phyloP scores from a whole-genome alignment of 30 jellyfish, hydroid and myxozoan species.

The Aurelia aurita region DNA sequence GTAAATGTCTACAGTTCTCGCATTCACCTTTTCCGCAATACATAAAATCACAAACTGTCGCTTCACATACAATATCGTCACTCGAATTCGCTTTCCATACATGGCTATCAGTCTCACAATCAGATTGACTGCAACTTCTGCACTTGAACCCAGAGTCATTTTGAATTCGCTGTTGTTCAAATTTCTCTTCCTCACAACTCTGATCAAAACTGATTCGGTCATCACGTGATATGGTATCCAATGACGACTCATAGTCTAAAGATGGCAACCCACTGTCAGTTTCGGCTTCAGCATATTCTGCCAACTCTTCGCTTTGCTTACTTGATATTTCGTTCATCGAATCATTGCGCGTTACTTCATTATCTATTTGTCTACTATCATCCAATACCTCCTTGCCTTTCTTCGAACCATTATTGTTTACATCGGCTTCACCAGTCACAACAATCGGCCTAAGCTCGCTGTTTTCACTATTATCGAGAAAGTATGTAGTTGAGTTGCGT shows the following conservation, averaged over 20 bases:
- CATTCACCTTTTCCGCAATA: too few species aligned
- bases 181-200: constrained; percentile 14
- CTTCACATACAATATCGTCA: too few species aligned
- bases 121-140: too few species aligned
- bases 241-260: constrained; percentile 57
- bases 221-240: constrained; percentile 65
- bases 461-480: constrained; percentile 13
- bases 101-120: too few species aligned
- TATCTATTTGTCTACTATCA: not conserved
- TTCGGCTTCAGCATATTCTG: constrained; percentile 58
- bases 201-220: constrained; percentile 54
- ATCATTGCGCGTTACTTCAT: not conserved
- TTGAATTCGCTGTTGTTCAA: not conserved
- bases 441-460: not conserved
- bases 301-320: not conserved
- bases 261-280: constrained; percentile 76
- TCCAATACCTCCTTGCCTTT: not conserved
- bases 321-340: not conserved
- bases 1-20: too few species aligned
- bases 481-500: constrained; percentile 29
- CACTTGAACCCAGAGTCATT: constrained; percentile 19
- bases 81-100: too few species aligned
- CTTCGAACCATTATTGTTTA: not conserved
- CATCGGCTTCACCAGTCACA: not conserved
- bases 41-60: too few species aligned